Evolutionary conservation across 1,140 invertebrate genomes (phyloP).

Genomic region (Orchestia grillus): DNA sequence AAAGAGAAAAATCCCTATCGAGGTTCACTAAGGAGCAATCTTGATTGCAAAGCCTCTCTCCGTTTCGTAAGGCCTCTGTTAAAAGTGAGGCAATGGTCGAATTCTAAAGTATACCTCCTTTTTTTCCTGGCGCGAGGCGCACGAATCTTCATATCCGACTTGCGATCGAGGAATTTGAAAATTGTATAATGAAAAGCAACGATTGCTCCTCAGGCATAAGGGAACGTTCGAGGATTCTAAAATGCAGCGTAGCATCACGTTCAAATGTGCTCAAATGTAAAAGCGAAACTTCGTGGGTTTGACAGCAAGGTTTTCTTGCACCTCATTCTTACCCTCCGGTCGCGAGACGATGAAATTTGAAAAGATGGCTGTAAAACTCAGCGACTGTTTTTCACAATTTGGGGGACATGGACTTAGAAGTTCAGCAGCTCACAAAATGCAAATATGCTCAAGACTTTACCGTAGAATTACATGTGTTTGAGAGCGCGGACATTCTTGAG

Average conservation of each 20-base stretch:
- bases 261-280: no score
- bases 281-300: no score
- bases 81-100: neutral
- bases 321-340: no score
- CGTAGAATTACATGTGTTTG: neutral
- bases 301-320: no score
- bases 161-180: neutral
- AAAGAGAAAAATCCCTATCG: neutral
- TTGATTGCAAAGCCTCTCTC: constrained; percentile 2
- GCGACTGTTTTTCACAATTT: no score
- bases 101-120: neutral
- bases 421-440: neutral
- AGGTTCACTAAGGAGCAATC: neutral
- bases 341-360: no score
- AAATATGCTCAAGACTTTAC: neutral
- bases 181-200: neutral
- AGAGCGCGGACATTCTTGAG: neutral
- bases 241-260: no score
- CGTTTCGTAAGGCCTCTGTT: constrained; percentile 1
- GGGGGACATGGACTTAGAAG: neutral
- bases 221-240: no score
- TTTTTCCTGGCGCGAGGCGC: neutral
- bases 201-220: no score
- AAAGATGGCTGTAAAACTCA: no score
- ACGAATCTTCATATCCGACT: neutral